phyloP scores from a whole-genome alignment of 2,797 vertebrate genomes.

The Notolepis coatsorum region DNA sequence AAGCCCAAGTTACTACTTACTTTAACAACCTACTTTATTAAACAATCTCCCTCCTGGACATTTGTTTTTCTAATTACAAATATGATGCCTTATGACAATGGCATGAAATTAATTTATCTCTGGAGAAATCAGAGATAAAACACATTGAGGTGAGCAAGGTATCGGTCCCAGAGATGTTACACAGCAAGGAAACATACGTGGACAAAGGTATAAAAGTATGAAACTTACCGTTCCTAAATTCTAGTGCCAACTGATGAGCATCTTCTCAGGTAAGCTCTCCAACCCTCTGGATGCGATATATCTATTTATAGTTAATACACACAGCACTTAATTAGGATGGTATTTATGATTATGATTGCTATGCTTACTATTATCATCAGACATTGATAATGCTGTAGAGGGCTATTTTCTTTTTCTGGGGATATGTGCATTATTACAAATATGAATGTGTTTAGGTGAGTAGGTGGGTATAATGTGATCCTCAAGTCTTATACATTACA shows the following conservation, averaged over 20 bases:
- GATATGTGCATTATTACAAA: too few relatives aligned
- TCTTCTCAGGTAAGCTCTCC: conserved; percentile 15
- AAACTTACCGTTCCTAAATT: background rate
- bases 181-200: background rate
- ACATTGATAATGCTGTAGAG: background rate
- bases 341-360: background rate
- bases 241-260: background rate
- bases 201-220: conserved; percentile 21
- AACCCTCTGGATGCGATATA: background rate
- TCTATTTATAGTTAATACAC: background rate
- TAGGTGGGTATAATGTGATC: too few relatives aligned
- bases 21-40: too few relatives aligned
- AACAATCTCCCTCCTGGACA: conserved; percentile 18
- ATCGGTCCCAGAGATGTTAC: background rate
- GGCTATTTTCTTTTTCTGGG: background rate
- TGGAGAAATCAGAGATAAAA: conserved; percentile 39
- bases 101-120: conserved; percentile 46
- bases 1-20: too few relatives aligned
- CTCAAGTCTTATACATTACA: too few relatives aligned
- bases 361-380: background rate
- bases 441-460: too few relatives aligned
- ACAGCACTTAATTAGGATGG: background rate
- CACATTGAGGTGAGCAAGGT: background rate
- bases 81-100: conserved; percentile 38
- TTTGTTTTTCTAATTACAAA: conserved; percentile 36